Percentiles rank a stretch among this genome's conserved stretches.
phyloP scores from a whole-genome alignment of 2,113 vertebrate species.

The Herpetotheres cachinnans region DNA sequence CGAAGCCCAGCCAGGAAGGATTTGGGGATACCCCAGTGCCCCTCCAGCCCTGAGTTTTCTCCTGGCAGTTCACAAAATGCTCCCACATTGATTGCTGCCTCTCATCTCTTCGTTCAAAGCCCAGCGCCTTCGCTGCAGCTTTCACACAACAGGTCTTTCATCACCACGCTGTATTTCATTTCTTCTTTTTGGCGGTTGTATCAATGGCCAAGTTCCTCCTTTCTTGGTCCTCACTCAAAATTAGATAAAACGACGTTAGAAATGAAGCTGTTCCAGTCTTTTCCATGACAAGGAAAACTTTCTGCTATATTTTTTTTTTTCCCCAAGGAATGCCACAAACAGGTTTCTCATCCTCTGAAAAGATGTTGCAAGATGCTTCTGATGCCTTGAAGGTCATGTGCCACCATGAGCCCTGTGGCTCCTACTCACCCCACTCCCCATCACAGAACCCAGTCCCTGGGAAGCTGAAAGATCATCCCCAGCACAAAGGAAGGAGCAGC shows the following conservation, averaged over 20 bases:
- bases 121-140: not conserved
- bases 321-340: not conserved
- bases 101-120: conserved; percentile 38
- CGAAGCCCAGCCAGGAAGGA: not conserved
- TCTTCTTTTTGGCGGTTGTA: not conserved
- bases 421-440: not conserved
- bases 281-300: not conserved
- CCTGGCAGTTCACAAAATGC: not conserved
- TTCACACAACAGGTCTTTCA: conserved; percentile 49
- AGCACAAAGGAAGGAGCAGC: not conserved
- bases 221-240: not conserved
- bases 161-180: not conserved
- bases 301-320: not conserved
- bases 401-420: not conserved
- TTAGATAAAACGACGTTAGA: not conserved
- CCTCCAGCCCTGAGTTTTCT: not conserved
- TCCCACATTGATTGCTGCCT: conserved; percentile 13
- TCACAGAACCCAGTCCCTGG: not conserved
- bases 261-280: conserved; percentile 12
- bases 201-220: not conserved
- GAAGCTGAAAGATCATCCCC: not conserved
- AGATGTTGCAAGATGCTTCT: not conserved
- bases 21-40: not conserved
- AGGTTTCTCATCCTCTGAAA: not conserved
- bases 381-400: not conserved